Conservation (phyloP, 2,797 vertebrate species). For the Epinephelus coioides region DNA sequence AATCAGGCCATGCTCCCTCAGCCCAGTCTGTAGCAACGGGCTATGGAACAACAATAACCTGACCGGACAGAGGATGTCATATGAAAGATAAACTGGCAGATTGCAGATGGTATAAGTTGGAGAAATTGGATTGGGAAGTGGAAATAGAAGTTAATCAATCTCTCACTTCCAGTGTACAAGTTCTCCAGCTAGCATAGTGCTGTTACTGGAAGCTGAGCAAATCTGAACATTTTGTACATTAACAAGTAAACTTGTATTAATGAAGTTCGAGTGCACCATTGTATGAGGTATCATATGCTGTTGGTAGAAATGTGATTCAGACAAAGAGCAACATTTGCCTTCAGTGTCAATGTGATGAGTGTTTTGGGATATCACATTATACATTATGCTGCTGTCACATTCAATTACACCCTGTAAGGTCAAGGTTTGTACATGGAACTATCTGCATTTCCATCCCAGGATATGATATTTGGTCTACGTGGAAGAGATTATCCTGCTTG, state of each 20-base stretch:
- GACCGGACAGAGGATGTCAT: conserved; percentile 22
- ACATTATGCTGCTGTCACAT: conserved; percentile 49
- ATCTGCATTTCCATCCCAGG: conserved; percentile 57
- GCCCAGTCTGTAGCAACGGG: conserved; percentile 9
- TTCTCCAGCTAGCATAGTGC: not conserved
- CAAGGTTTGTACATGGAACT: conserved; percentile 44
- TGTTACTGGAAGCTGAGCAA: not conserved
- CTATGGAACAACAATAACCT: conserved; percentile 34
- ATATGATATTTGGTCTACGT: conserved; percentile 71
- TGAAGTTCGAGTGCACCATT: conserved; percentile 1
- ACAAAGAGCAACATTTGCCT: conserved; percentile 34
- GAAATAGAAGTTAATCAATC: conserved; percentile 29
- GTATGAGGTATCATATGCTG: not conserved
- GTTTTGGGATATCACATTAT: conserved; percentile 30
- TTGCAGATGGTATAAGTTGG: conserved; percentile 9
- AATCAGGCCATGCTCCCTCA: conserved; percentile 15
- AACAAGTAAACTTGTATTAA: not conserved
- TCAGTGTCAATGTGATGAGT: conserved; percentile 28
- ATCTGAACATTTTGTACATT: conserved; percentile 2
- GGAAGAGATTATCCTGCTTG: conserved; percentile 74
- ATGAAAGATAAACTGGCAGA: conserved; percentile 28
- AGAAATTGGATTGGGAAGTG: conserved; percentile 18
- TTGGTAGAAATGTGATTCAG: conserved; percentile 19
- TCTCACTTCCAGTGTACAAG: conserved; percentile 2
- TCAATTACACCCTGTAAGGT: conserved; percentile 50